Base-by-base conservation (phyloP, 2,888 invertebrate genomes). In the Poecilobothrus nobilitatus region DNA sequence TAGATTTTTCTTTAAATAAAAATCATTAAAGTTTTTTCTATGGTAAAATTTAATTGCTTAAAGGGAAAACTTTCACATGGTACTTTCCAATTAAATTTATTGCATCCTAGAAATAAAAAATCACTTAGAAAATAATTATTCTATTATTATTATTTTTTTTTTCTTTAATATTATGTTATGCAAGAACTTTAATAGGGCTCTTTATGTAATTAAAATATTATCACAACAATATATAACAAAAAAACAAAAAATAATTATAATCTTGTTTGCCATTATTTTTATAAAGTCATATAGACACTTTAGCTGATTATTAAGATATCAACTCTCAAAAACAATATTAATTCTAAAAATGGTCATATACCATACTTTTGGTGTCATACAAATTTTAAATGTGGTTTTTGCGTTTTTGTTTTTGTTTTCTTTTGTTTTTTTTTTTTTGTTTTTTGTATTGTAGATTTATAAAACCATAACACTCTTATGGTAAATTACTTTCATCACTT, bases 401-500 rank as follows among this genome's bases (percentile, higher is more conserved):
- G 27, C 2, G 5, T 27, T 27, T 27, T 27, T 27, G 27, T 2
- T 27, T 27, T 27, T 27, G 10, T 37, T 37, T 37, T 37, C 10
- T n/a, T 27, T 27, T 27, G 27, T 4, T 4, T 27, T 27, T 27
- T 27, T 27, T 2, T 2, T 27, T 27, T 27, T 27, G 27, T 27
- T 27, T 27, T 27, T 27, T 27, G 27, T 27, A 27, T 27, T 27
- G 5, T 27, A 53, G 53, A n/a, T 15, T 9, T 18, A 15, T 18
- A 53, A 53, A 53, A 53, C 53, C 53, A 53, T 53, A 63, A 63
- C 63, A 63, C 63, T 27, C 63, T 63, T 63, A 27, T 12, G 22
- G 22, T 12, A 63, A 74, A 74, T 74, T 73, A 73, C 70, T 71
- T 72, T 72, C 72, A 71, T 71, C 74, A 74, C 74, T 74, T 74